Base-by-base conservation (phyloP, 2,113 vertebrate genomes). In the Callithrix jacchus region DNA sequence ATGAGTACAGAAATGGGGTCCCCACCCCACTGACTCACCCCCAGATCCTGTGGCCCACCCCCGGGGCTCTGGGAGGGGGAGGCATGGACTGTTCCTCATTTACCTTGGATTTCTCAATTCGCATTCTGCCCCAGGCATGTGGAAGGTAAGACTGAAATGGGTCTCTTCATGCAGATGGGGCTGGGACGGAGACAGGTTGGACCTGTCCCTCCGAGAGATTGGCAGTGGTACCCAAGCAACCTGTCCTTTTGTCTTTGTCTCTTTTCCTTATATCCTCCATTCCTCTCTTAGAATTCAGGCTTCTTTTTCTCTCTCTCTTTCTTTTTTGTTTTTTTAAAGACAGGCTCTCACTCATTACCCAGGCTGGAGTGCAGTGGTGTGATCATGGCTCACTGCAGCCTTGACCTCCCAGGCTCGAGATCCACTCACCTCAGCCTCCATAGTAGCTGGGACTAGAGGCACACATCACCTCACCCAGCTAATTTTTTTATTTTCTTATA, bases 21-120 rank as follows among this genome's bases (percentile, higher is more conserved):
- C 92, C 97, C 97, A 94, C 98, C 98, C 98, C 64, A 74, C 86
- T 98, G 97, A 98, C 96, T 98, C 98, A 98, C 35, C 52, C 90
- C 82, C 52, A 83, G 87, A 93, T 95, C 92, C 91, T 54, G 79
- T 95, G 68, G 6, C 95, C 96, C 96, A 94, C 86, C 92, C 97
- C 92, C 16, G 18, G 81, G 96, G 95, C 96, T 91, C 93, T 82
- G 54, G 96, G 90, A 79, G 77, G 93, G 49, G 81, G 54, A 80
- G 73, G 71, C 32, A 68, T 47, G 86, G 77, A 96, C 94, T 73
- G 20, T 84, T 97, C 88, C 58, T 77, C 83, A 87, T 76, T 92
- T 97, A 82, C 81, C 66, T 94, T 16, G 21, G 84, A 96, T 98
- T 98, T 97, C 98, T 93, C 97, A 98, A 98, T 74, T 37, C 80